Evolutionary conservation across 2,113 vertebrate species (phyloP).

Genomic region (Cariama cristata): DNA sequence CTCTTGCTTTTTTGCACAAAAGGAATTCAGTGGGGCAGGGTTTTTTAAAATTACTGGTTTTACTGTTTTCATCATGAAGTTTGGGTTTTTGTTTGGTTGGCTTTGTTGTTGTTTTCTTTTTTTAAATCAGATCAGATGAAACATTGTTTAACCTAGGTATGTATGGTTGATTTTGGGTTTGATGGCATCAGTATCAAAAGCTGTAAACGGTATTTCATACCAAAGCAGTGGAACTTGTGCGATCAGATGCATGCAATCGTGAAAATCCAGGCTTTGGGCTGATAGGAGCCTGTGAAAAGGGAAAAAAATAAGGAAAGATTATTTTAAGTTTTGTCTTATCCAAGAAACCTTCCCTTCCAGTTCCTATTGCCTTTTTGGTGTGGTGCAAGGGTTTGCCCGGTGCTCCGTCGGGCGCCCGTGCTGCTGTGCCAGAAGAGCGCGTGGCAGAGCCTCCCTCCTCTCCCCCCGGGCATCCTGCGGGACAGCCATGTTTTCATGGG

Average conservation of each 20-base stretch:
- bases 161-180: background rate
- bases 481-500: background rate
- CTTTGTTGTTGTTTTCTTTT: background rate
- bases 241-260: background rate
- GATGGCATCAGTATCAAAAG: background rate
- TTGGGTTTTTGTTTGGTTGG: background rate
- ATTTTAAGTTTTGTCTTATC: background rate
- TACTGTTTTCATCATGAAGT: background rate
- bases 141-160: rapidly evolving
- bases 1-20: background rate
- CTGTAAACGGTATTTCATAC: background rate
- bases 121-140: background rate
- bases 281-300: background rate
- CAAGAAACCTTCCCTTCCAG: background rate
- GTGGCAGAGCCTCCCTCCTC: background rate
- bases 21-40: background rate
- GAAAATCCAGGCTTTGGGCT: background rate
- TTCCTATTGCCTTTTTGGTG: no score
- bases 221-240: background rate
- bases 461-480: background rate
- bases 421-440: background rate
- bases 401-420: rapidly evolving
- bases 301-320: background rate
- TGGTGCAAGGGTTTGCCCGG: background rate
- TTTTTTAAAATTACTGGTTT: background rate